Evolutionary conservation across 2,888 invertebrate species (phyloP), one percentile per base, ranked within the genome.

Genomic region (Hirtodrosophila alboralis): DNA sequence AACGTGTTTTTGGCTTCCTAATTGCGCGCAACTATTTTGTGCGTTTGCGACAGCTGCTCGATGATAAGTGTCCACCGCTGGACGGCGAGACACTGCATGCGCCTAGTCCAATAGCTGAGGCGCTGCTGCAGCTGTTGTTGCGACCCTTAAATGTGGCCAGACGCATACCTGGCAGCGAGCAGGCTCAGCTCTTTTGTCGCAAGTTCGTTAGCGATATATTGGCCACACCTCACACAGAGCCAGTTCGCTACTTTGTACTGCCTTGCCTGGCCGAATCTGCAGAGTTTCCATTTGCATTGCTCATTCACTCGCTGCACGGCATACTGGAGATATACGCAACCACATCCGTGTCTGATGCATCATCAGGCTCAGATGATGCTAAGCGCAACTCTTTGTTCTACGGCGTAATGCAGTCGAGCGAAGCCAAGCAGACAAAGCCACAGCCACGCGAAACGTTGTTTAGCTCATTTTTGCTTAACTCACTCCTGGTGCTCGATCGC

Each of bases 121-220:
- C 95, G 62, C 91, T 96, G 1, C 91, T 96, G 53, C 94, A 95
- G 77, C 93, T 97, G 84, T 93, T 97, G 56, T 92, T 94, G 76
- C 92, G 95, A 69, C 97, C 97, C 0, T 91, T 97, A 51, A 91
- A 92, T 26, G 91, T 94, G 61, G 91, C 93, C 8, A 67, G 57
- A 7, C 73, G 74, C 7, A 23, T 45, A 3, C 41, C 58, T 3
- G 44, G 10, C 1, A 61, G 34, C 7, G 76, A 76, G 6, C 78
- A 87, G 37, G 73, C 87, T 3, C 68, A 66, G 9, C 64, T 71
- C 1, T 86, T 87, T 34, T 89, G 87, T 38, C 78, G 84, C 26
- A 89, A 88, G 1, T 94, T 96, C 77, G 92, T 94, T 26, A 91
- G 92, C 37, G 92, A 94, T 61, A 94, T 96, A 80, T 91, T 96